Evolutionary conservation across 2,888 invertebrate species (phyloP).

Genomic region (Caenorhabditis sp.): DNA sequence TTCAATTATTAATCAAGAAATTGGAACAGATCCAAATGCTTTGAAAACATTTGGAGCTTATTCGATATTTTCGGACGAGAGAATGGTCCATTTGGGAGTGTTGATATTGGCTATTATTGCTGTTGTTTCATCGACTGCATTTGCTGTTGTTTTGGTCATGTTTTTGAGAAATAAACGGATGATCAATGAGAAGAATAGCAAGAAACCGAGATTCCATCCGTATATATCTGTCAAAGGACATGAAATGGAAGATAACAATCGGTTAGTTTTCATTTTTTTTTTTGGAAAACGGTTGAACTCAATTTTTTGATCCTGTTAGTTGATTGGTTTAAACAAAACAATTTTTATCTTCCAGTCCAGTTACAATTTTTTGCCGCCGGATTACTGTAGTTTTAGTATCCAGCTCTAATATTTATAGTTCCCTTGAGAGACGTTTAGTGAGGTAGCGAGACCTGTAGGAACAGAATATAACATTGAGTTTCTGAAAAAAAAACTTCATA

Average conservation of each 20-base stretch:
- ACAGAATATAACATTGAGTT: too few relatives aligned
- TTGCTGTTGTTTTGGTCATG: constrained; percentile 46
- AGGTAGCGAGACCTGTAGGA: too few relatives aligned
- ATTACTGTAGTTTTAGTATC: too few relatives aligned
- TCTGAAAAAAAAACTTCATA: too few relatives aligned
- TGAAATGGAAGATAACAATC: constrained; percentile 42
- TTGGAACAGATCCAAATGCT: not conserved
- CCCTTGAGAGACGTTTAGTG: too few relatives aligned
- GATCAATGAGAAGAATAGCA: constrained; percentile 30
- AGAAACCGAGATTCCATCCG: constrained; percentile 46
- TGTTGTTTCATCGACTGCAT: constrained; percentile 46
- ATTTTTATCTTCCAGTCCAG: too few relatives aligned
- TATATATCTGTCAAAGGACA: constrained; percentile 47
- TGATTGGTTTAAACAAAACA: too few relatives aligned
- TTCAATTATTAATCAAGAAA: constrained; percentile 28
- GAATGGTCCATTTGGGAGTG: constrained; percentile 48
- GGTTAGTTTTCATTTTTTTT: constrained; percentile 28
- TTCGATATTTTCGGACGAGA: constrained; percentile 24
- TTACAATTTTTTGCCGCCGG: too few relatives aligned
- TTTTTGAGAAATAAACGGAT: constrained; percentile 49
- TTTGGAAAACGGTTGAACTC: too few relatives aligned
- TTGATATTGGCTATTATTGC: constrained; percentile 50
- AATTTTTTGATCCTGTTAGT: too few relatives aligned
- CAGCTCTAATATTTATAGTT: too few relatives aligned
- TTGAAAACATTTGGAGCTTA: not conserved